Conservation (phyloP, 2,113 vertebrate species). For the Microtus richardsoni region DNA sequence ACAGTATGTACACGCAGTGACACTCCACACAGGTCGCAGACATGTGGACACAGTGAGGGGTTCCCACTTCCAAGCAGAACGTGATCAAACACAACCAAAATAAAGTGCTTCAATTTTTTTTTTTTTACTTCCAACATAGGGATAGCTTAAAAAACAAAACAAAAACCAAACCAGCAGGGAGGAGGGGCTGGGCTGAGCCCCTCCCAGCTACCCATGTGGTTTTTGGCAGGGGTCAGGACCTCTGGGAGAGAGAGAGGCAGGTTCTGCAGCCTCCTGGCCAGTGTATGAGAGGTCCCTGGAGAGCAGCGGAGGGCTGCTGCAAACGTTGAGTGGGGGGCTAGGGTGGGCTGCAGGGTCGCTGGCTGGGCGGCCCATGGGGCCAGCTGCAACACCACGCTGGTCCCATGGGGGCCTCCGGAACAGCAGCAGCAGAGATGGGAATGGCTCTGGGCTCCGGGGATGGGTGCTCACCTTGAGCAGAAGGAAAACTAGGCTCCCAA, state of each 20-base stretch:
- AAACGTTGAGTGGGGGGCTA: not conserved
- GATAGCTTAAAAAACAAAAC: conserved; percentile 54
- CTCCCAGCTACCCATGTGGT: not conserved
- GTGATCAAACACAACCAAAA: conserved; percentile 87
- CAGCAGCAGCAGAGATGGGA: conserved; percentile 45
- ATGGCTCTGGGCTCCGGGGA: not conserved
- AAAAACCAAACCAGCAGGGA: conserved; percentile 19
- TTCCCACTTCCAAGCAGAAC: conserved; percentile 85
- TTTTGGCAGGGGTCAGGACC: conserved; percentile 60
- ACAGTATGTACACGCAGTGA: conserved; percentile 95
- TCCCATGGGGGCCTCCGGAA: not conserved
- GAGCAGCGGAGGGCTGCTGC: not conserved
- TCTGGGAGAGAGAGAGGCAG: conserved; percentile 46
- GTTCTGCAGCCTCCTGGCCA: conserved; percentile 71
- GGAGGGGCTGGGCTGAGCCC: not conserved
- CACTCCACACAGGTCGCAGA: conserved; percentile 87
- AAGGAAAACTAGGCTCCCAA: not conserved
- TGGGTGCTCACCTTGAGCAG: not conserved
- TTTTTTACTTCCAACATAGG: conserved; percentile 85
- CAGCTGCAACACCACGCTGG: not conserved
- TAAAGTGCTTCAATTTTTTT: conserved; percentile 90
- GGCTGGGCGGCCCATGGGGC: not conserved
- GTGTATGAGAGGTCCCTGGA: conserved; percentile 79
- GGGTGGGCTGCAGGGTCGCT: not conserved
- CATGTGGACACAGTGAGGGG: conserved; percentile 72